These are phyloP conservation scores for Saturnia japonica DNA, from an alignment of 2,888 invertebrate genomes.

Conservation along the genomic window DNA sequence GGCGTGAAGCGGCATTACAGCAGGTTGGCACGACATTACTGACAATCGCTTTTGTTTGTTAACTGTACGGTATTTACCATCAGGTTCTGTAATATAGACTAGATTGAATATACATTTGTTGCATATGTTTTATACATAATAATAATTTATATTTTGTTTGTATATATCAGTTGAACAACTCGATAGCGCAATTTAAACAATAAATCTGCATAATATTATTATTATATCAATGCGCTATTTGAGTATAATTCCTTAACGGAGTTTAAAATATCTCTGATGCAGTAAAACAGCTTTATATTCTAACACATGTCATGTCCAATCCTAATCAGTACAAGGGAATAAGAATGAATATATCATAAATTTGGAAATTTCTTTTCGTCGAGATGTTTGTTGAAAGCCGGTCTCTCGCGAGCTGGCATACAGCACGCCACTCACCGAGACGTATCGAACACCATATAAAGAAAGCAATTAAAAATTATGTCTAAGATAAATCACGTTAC, in stretches of 20 bases:
- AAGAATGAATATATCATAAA: background rate
- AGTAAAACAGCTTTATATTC: background rate
- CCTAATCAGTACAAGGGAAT: background rate
- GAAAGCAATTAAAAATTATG: conserved; percentile 12
- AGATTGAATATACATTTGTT: no score
- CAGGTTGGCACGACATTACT: no score
- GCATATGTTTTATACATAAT: no score
- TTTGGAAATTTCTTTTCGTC: background rate
- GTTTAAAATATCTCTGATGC: background rate
- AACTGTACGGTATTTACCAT: no score
- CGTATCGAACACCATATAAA: background rate
- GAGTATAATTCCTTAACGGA: background rate
- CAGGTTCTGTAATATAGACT: no score
- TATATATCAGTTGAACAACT: background rate
- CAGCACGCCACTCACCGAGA: background rate
- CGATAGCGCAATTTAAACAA: background rate
- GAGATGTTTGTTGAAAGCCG: background rate
- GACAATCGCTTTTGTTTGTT: no score
- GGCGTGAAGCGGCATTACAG: no score
- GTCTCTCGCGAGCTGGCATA: background rate
- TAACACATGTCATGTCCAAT: background rate
- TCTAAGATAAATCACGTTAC: conserved; percentile 12
- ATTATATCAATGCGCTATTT: background rate
- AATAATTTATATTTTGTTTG: no score
- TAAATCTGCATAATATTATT: background rate